A percentile compares a stretch with the other conserved stretches of the same genome.
phyloP scores from a whole-genome alignment of 1,140 invertebrate genomes.

The Zaprionus tsacasi region DNA sequence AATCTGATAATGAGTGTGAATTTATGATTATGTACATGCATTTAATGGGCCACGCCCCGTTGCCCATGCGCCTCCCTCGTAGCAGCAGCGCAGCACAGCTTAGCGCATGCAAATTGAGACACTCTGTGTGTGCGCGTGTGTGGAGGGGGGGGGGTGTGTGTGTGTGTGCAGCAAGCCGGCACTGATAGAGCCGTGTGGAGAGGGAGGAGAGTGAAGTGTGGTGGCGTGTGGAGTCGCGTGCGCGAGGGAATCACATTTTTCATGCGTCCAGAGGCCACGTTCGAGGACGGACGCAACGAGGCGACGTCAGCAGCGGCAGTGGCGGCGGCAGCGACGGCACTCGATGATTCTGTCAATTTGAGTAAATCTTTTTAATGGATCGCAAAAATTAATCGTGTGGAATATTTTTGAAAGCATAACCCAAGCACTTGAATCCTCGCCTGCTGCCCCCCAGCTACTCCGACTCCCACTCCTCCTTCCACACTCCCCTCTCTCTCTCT shows the following conservation, averaged over 20 bases:
- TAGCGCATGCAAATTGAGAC: constrained; percentile 78
- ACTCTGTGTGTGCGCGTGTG: constrained; percentile 41
- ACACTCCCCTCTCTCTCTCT: background rate
- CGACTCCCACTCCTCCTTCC: background rate
- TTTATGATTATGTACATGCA: constrained; percentile 79
- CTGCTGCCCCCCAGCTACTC: too few species aligned
- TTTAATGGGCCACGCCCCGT: constrained; percentile 57
- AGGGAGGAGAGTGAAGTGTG: background rate
- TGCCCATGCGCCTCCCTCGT: background rate
- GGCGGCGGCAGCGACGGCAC: constrained; percentile 26
- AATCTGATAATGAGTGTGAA: constrained; percentile 81
- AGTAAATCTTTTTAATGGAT: constrained; percentile 81
- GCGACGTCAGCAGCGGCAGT: constrained; percentile 4
- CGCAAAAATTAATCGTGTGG: constrained; percentile 69
- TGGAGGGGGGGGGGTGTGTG: too few species aligned
- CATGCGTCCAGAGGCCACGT: constrained; percentile 57
- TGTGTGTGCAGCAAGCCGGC: constrained; percentile 51
- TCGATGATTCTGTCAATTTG: constrained; percentile 78
- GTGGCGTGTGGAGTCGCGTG: constrained; percentile 7
- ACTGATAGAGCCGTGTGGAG: background rate
- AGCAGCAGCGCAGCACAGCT: constrained; percentile 20
- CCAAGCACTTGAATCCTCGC: background rate
- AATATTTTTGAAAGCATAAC: constrained; percentile 65
- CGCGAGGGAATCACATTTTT: constrained; percentile 44
- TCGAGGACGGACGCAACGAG: constrained; percentile 42